phyloP scores from a whole-genome alignment of 1,140 invertebrate species.

The Hyles euphorbiae region DNA sequence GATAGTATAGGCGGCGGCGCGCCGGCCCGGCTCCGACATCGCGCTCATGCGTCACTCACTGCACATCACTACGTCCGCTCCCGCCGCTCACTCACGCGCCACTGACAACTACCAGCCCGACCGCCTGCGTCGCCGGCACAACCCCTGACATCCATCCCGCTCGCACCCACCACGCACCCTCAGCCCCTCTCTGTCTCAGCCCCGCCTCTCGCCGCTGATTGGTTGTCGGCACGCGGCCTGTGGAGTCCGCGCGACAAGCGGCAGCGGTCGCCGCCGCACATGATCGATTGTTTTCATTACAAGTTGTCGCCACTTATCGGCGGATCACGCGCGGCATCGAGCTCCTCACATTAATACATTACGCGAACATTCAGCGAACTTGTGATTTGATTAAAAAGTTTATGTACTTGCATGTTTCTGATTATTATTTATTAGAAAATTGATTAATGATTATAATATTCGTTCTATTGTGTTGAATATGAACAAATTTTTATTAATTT shows the following conservation, averaged over 20 bases:
- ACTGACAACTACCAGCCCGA: not conserved
- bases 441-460: too few relatives aligned
- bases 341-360: not conserved
- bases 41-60: slow-evolving; percentile 2
- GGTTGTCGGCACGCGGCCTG: not conserved
- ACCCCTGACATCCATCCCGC: not conserved
- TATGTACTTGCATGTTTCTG: not conserved
- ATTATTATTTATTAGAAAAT: too few relatives aligned
- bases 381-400: not conserved
- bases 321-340: not conserved
- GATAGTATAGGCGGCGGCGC: slow-evolving; percentile 55
- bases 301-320: too few relatives aligned
- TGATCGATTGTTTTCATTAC: not conserved
- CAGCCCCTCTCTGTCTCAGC: not conserved
- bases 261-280: not conserved
- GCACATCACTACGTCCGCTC: not conserved
- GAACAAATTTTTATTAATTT: too few relatives aligned
- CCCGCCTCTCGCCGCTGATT: not conserved
- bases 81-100: not conserved
- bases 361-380: not conserved
- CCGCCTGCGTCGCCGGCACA: not conserved
- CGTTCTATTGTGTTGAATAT: too few relatives aligned
- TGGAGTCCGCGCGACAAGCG: not conserved
- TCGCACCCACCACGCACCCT: not conserved
- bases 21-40: slow-evolving; percentile 47